These are phyloP conservation scores for Gonioctena quinquepunctata DNA, from an alignment of 1,140 invertebrate genomes.

Conservation along the genomic window DNA sequence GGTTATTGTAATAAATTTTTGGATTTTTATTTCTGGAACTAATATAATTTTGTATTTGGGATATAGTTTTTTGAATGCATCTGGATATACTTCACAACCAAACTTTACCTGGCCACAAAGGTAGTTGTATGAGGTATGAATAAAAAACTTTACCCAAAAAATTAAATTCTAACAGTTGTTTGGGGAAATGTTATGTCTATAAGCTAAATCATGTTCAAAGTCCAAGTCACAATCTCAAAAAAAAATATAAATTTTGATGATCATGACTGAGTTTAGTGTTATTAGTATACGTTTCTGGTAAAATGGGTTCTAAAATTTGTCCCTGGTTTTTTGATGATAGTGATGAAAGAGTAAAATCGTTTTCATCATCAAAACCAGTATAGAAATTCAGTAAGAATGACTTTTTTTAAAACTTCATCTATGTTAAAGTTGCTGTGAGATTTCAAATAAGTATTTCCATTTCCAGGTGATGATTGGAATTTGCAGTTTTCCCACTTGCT, in stretches of 20 bases:
- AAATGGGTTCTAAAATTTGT: background rate
- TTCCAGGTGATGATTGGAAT: background rate
- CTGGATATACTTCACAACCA: background rate
- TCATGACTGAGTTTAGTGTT: background rate
- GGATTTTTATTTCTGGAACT: background rate
- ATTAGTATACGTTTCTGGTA: background rate
- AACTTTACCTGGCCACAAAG: background rate
- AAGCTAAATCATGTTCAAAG: background rate
- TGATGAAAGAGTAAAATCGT: background rate
- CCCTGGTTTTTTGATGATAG: background rate
- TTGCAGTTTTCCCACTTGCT: background rate
- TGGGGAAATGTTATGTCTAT: background rate
- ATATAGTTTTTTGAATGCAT: background rate
- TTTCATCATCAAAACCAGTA: background rate
- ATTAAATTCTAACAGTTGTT: background rate
- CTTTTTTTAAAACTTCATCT: background rate
- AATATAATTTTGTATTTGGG: too few relatives aligned
- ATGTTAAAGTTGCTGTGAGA: background rate
- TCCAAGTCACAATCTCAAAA: background rate
- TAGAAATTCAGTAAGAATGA: background rate
- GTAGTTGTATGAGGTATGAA: background rate
- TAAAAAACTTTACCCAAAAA: background rate
- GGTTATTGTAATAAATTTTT: too few relatives aligned
- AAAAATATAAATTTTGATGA: background rate
- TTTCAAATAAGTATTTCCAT: background rate